Conservation (phyloP, 92 coral and sea anemone species). For the Micromussa lordhowensis region DNA sequence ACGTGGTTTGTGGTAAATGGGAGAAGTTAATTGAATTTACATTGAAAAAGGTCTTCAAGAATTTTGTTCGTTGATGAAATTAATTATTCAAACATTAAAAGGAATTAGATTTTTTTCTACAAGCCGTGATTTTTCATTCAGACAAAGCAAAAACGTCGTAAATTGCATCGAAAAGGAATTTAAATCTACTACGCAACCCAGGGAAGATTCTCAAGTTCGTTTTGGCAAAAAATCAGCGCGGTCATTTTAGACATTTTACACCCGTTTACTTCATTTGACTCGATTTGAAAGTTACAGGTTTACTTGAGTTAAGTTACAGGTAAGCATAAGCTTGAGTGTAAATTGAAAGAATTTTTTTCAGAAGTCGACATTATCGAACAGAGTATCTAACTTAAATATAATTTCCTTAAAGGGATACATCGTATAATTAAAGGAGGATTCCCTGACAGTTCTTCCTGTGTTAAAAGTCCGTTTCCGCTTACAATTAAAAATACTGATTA, state of each 20-base stretch:
- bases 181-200: neutral
- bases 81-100: slow-evolving; percentile 21
- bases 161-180: neutral
- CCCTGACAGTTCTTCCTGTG: neutral
- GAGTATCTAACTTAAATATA: neutral
- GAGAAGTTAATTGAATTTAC: no score
- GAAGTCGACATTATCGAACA: neutral
- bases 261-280: neutral
- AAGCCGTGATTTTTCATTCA: neutral
- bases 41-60: neutral
- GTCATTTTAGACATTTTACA: neutral
- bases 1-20: neutral
- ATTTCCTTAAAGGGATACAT: neutral
- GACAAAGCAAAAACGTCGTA: neutral
- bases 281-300: no score
- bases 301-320: neutral
- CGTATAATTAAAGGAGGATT: slow-evolving; percentile 4
- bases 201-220: neutral
- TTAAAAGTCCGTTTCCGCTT: neutral
- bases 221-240: neutral
- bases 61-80: neutral
- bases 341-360: neutral
- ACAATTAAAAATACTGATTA: neutral
- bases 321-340: neutral
- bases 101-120: neutral